phyloP scores from a whole-genome alignment of 37 sponge, comb jelly and placozoan genomes.

The Cliona cf. orientalis region DNA sequence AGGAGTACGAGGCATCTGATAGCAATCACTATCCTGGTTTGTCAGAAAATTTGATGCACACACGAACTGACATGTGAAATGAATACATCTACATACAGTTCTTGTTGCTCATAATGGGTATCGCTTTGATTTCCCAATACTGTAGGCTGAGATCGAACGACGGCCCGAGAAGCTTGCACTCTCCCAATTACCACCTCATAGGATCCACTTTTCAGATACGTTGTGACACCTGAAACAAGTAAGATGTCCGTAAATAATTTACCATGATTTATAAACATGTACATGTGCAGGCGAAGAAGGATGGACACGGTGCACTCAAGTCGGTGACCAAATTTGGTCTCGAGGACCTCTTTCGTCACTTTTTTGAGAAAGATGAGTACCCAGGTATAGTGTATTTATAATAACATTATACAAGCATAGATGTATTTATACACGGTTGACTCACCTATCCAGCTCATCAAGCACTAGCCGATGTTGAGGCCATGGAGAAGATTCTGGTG shows the following conservation, averaged over 20 bases:
- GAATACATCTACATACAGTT: constrained; percentile 7
- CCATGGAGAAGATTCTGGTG: constrained; percentile 31
- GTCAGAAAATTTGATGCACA: neutral
- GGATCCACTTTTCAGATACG: constrained; percentile 61
- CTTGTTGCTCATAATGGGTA: constrained; percentile 71
- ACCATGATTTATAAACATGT: neutral
- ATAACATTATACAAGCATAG: neutral
- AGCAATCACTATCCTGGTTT: constrained; percentile 39
- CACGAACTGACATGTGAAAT: neutral
- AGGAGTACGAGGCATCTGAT: neutral
- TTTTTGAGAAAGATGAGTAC: constrained; percentile 2
- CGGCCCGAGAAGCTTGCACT: neutral
- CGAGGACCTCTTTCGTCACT: constrained; percentile 6
- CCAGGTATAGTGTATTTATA: neutral
- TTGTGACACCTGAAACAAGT: constrained; percentile 18
- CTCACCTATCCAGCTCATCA: constrained; percentile 35
- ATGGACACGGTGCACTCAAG: neutral
- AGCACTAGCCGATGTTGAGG: constrained; percentile 48
- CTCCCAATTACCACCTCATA: neutral
- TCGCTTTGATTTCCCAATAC: constrained; percentile 57
- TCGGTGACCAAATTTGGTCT: constrained; percentile 10
- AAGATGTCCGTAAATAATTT: neutral
- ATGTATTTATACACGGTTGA: neutral
- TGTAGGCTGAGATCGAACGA: constrained; percentile 60
- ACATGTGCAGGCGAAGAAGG: constrained; percentile 9